These are phyloP conservation scores for Corticium candelabrum DNA, from an alignment of 37 sponge, comb jelly and placozoan genomes.

Conservation along the genomic window DNA sequence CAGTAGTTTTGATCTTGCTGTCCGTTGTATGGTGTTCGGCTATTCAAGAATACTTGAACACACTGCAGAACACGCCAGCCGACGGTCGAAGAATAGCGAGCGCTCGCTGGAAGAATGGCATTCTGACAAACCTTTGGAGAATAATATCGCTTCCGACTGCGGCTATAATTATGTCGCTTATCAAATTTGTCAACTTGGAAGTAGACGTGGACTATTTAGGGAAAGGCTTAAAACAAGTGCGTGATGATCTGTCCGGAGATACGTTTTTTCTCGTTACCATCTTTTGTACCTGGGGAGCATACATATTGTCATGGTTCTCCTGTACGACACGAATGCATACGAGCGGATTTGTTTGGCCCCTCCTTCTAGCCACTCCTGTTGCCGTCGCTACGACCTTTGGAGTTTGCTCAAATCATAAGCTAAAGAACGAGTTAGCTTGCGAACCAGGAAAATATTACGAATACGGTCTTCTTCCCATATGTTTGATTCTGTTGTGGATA, in stretches of 20 bases:
- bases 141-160: neutral
- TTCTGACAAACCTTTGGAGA: neutral
- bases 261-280: neutral
- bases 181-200: neutral
- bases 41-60: constrained; percentile 3
- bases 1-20: constrained; percentile 7
- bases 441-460: too few relatives aligned
- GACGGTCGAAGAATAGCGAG: neutral
- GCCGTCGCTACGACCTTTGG: neutral
- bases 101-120: neutral
- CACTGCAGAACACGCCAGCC: neutral
- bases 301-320: neutral
- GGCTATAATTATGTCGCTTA: neutral
- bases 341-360: neutral
- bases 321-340: neutral
- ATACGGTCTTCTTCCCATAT: neutral
- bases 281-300: neutral
- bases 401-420: neutral
- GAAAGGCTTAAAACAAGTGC: neutral
- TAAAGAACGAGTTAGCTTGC: too few relatives aligned
- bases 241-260: neutral
- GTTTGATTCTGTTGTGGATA: neutral
- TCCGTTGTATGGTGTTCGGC: constrained; percentile 18
- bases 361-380: neutral
- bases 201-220: too few relatives aligned